phyloP scores from a whole-genome alignment of 92 coral and sea anemone species.

The Muricea muricata region DNA sequence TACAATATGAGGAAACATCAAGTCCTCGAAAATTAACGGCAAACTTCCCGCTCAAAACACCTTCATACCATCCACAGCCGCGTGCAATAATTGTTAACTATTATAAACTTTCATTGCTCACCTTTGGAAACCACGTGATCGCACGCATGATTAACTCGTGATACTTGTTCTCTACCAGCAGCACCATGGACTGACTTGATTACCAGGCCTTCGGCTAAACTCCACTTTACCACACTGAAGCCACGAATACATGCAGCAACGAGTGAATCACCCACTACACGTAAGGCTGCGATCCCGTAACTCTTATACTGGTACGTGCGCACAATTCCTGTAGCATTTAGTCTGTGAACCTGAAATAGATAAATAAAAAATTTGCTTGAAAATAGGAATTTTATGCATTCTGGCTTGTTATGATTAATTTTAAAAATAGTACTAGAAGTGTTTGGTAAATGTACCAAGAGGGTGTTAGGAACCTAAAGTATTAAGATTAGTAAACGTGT shows the following conservation, averaged over 20 bases:
- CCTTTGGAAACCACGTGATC: conserved; percentile 48
- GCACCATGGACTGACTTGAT: conserved; percentile 41
- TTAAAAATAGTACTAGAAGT: too few relatives aligned
- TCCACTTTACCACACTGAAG: conserved; percentile 53
- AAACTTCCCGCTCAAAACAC: too few relatives aligned
- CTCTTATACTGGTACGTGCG: conserved; percentile 28
- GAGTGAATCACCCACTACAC: conserved; percentile 26
- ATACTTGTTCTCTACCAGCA: conserved; percentile 60
- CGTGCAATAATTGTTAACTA: too few relatives aligned
- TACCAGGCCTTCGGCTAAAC: conserved; percentile 28
- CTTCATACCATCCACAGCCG: too few relatives aligned
- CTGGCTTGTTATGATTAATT: too few relatives aligned
- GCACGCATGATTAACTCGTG: conserved; percentile 27
- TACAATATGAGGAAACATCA: too few relatives aligned
- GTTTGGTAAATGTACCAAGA: too few relatives aligned
- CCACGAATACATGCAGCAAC: conserved; percentile 56
- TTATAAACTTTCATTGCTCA: not conserved
- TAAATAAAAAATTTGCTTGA: too few relatives aligned
- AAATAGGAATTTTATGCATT: too few relatives aligned
- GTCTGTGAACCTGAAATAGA: not conserved
- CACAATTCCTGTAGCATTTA: conserved; percentile 1
- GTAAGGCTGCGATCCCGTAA: conserved; percentile 53
- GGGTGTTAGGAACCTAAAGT: too few relatives aligned
- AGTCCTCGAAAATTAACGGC: too few relatives aligned
- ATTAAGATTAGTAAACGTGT: too few relatives aligned